phyloP scores from a whole-genome alignment of 1,140 invertebrate genomes.

The Sminthurinus signatus region DNA sequence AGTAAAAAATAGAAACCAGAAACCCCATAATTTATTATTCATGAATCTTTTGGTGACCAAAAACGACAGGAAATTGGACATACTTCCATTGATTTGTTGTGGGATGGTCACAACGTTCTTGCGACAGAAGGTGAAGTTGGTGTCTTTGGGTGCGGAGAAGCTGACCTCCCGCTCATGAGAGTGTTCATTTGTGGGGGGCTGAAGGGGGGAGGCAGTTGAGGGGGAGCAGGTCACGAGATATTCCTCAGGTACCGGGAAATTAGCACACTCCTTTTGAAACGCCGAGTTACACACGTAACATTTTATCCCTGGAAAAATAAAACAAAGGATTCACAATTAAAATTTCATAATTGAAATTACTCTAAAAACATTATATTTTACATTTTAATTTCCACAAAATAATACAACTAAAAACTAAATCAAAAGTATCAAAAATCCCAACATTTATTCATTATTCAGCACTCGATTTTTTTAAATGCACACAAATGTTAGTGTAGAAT shows the following conservation, averaged over 20 bases:
- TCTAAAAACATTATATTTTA: too few species aligned
- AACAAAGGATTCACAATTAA: too few species aligned
- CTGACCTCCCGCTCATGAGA: background rate
- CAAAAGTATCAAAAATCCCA: too few species aligned
- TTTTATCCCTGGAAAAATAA: slow-evolving; percentile 18
- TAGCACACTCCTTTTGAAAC: slow-evolving; percentile 12
- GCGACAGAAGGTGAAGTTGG: slow-evolving; percentile 25
- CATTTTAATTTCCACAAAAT: too few species aligned
- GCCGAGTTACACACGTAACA: slow-evolving; percentile 36
- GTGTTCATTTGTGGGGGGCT: background rate
- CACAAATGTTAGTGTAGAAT: too few species aligned
- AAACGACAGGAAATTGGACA: background rate
- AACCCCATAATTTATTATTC: background rate
- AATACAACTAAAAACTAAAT: too few species aligned
- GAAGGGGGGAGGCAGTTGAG: background rate
- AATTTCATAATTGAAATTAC: too few species aligned
- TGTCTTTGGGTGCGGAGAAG: background rate
- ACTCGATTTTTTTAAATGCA: too few species aligned
- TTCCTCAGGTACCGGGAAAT: slow-evolving; percentile 5
- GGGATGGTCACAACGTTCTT: slow-evolving; percentile 22
- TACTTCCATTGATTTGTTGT: slow-evolving; percentile 29
- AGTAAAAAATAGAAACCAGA: background rate
- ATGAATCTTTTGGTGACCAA: background rate
- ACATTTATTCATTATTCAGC: too few species aligned
- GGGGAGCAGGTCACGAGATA: slow-evolving; percentile 24